Evolutionary conservation across 2,888 invertebrate genomes (phyloP), one percentile per base, ranked within the genome.

Genomic region (Trichacis sp.): DNA sequence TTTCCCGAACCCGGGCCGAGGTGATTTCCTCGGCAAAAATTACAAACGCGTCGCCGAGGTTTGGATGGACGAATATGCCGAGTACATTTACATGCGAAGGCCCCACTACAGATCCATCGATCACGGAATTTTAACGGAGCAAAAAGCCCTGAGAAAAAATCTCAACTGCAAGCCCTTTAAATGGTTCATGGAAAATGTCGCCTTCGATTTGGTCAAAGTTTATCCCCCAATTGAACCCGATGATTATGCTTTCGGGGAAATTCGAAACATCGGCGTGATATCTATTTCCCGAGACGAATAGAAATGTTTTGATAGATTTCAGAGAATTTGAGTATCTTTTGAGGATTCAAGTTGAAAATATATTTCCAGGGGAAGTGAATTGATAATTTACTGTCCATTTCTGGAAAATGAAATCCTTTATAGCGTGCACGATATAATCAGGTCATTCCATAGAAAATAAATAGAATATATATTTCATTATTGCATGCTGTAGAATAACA

Each of bases 21-120:
- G 96, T 0, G 96, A 98, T 85, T 98, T 94, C 84, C 90, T 96
- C 8, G 93, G 92, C 48, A 88, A 88, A 93, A 97, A 97, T 85
- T 96, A 95, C 84, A 89, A 92, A 40, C 89, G 97, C 62, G 97
- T 97, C 0, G 97, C 97, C 0, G 96, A 95, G 76, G 97, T 98
- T 1, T 98, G 98, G 98, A 97, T 98, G 97, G 98, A 98, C 80
- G 97, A 98, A 77, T 98, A 96, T 83, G 94, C 94, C 1, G 88
- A 96, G 72, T 91, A 90, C 79, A 83, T 98, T 52, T 98, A 97
- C 85, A 85, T 87, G 64, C 88, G 95, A 0, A 87, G 93, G 24
- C 93, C 96, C 0, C 91, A 92, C 77, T 93, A 94, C 77, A 86
- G 88, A 11, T 80, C 83, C 1, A 86, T 96, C n/a, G 90, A 94